Evolutionary conservation across 2,113 vertebrate species (phyloP).

Genomic region (Platysteira castanea): DNA sequence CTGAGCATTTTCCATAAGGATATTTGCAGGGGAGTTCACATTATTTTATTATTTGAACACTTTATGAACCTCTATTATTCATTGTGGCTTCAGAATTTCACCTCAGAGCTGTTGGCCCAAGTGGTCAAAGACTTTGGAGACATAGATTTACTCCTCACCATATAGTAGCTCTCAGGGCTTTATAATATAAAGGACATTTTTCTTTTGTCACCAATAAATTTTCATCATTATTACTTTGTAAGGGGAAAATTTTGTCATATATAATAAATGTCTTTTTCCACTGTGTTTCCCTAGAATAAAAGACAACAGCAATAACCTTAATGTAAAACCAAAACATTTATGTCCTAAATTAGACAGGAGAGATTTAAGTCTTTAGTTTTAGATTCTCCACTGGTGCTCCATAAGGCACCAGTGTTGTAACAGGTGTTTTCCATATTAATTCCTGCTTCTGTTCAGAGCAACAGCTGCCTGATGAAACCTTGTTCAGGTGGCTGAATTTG

Average conservation of each 20-base stretch:
- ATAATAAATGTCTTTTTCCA: neutral
- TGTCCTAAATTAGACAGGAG: neutral
- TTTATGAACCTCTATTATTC: neutral
- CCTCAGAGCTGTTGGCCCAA: neutral
- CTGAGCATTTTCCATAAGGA: neutral
- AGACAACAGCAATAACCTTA: neutral
- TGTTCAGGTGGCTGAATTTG: neutral
- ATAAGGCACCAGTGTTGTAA: neutral
- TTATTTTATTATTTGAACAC: neutral
- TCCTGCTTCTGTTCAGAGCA: neutral
- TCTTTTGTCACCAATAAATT: neutral
- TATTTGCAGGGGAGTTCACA: neutral
- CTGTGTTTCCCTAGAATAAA: neutral
- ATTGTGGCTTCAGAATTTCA: neutral
- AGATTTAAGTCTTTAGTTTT: neutral
- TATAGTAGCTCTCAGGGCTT: neutral
- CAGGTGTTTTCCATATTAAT: neutral
- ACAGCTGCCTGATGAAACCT: constrained; percentile 3
- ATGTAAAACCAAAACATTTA: neutral
- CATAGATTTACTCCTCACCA: neutral
- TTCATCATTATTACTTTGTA: neutral
- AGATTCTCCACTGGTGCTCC: neutral
- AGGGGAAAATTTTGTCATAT: neutral
- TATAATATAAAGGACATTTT: neutral
- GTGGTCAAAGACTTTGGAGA: neutral